Evolutionary conservation across 2,888 invertebrate species (phyloP), one percentile per base, ranked within the genome.

Genomic region (Lasioglossum lativentre): DNA sequence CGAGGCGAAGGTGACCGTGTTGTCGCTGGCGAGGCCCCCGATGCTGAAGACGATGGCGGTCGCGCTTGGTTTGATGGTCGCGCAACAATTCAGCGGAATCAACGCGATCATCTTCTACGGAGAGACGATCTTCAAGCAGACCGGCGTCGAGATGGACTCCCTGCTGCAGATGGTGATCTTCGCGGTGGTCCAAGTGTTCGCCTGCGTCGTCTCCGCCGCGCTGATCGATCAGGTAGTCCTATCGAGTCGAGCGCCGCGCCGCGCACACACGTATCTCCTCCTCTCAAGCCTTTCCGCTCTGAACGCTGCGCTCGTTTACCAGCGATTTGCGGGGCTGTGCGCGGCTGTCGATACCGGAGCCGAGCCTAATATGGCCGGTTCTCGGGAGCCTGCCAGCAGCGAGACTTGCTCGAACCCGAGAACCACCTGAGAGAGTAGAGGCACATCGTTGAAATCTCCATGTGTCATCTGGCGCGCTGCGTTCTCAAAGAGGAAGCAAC

Each of bases 61-160:
- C 83, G 97, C 97, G 90, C 96, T 97, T 93, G 96, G 97, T 19
- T 95, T 98, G 59, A 98, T 98, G 98, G 95, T 98, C 92, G 97
- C 98, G 95, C 98, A 98, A 93, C 98, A 99, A 95, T 96, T 98
- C 87, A 97, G 97, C 88, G 98, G 98, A 72, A 97, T 98, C 83
- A 98, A 98, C 93, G 97, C 97, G 1, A 97, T 98, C 19, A 97
- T 98, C 90, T 97, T 98, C 95, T 98, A 97, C 93, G 96, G 97
- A 0, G 96, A 96, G 1, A 95, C 96, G 40, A 98, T 99, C 88
- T 98, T 99, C 95, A 93, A 95, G 83, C 96, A 96, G 80, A 97
- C 97, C 40, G 97, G 96, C 97, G 0, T 86, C 8, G 63, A 87
- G 8, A 78, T 92, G 86, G 87, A 97, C 97, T 0, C 91, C 5